These are phyloP conservation scores for Sebastes minor DNA, from an alignment of 2,797 vertebrate genomes.

Conservation along the genomic window DNA sequence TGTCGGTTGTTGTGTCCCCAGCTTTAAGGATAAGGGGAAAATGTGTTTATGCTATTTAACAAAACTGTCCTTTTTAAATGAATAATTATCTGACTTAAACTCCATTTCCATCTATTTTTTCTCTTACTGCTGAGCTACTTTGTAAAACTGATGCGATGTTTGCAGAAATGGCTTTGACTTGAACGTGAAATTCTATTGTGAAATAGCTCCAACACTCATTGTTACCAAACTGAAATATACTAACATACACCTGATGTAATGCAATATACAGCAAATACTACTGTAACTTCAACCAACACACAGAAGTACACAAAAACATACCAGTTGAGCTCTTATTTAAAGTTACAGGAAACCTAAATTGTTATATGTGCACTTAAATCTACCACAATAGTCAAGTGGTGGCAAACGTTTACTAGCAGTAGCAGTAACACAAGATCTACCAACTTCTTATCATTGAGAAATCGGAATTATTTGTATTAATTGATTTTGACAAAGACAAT, in stretches of 20 bases:
- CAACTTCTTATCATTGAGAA: neutral
- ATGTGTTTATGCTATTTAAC: neutral
- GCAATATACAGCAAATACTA: neutral
- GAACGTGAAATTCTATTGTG: neutral
- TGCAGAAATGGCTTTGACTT: neutral
- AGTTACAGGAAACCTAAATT: neutral
- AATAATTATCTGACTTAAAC: neutral
- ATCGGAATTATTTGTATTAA: no score
- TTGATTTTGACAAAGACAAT: neutral
- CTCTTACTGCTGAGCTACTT: neutral
- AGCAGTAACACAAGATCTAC: neutral
- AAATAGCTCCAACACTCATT: neutral
- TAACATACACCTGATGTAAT: neutral
- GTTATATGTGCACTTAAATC: neutral
- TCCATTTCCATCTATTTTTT: constrained; percentile 21
- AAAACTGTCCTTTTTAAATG: neutral
- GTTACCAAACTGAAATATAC: neutral
- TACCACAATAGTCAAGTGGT: neutral
- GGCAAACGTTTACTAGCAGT: neutral
- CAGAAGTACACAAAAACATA: neutral
- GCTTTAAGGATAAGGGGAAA: neutral
- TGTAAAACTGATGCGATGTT: neutral
- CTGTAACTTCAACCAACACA: neutral
- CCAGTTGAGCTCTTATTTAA: neutral
- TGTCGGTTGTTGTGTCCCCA: no score